Evolutionary conservation across 2,888 invertebrate species (phyloP).

Genomic region (Octonoba sinensis): DNA sequence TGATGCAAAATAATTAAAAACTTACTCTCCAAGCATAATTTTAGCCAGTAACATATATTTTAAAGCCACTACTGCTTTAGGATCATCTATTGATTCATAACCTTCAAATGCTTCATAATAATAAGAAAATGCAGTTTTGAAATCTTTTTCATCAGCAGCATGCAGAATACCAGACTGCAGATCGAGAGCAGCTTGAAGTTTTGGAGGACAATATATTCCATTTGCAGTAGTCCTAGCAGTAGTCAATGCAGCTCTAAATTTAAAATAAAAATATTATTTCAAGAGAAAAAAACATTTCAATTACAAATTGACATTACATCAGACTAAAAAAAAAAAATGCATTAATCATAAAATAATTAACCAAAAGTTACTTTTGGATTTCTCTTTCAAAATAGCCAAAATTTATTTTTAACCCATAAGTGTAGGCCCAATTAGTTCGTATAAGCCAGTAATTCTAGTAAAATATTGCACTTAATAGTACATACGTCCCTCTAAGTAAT

Average conservation of each 20-base stretch:
- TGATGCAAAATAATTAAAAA: too few species aligned
- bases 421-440: too few species aligned
- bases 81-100: slow-evolving; percentile 93
- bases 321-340: neutral
- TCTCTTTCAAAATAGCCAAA: too few species aligned
- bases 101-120: slow-evolving; percentile 99
- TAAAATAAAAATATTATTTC: neutral
- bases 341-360: too few species aligned
- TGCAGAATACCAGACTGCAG: slow-evolving; percentile 95
- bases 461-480: too few species aligned
- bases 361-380: too few species aligned
- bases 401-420: too few species aligned
- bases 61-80: slow-evolving; percentile 91
- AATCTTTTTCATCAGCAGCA: slow-evolving; percentile 98
- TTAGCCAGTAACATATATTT: slow-evolving; percentile 99
- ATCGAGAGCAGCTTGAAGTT: slow-evolving; percentile 97
- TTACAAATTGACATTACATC: neutral
- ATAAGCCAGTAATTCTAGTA: too few species aligned
- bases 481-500: too few species aligned
- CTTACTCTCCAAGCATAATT: slow-evolving; percentile 80
- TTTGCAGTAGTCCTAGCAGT: slow-evolving; percentile 99
- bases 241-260: slow-evolving; percentile 88
- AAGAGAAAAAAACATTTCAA: neutral
- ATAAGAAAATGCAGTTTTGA: slow-evolving; percentile 99
- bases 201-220: slow-evolving; percentile 98